Evolutionary conservation across 2,113 vertebrate genomes (phyloP).

Genomic region (Coryphaenoides rupestris): DNA sequence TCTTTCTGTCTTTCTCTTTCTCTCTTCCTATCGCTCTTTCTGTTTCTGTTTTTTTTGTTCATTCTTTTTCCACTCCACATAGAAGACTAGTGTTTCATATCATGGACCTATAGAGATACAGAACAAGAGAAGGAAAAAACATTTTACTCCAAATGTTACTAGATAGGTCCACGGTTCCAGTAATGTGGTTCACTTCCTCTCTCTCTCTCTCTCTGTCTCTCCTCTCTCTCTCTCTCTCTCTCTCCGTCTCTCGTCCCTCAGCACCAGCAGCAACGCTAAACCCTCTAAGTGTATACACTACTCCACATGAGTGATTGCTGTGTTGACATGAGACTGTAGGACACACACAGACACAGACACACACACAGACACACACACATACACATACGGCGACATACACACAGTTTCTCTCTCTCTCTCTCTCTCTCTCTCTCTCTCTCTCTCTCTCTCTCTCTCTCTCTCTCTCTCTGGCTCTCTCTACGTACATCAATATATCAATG

Average conservation of each 20-base stretch:
- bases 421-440: constrained; percentile 9
- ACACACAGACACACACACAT: constrained; percentile 12
- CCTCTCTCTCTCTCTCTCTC: constrained; percentile 14
- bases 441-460: neutral
- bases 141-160: too few relatives aligned
- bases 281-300: constrained; percentile 54
- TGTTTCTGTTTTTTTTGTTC: constrained; percentile 4
- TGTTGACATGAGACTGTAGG: constrained; percentile 62
- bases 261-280: constrained; percentile 59
- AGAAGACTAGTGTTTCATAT: neutral
- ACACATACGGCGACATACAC: too few relatives aligned
- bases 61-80: too few relatives aligned
- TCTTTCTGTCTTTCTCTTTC: constrained; percentile 2
- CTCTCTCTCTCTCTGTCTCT: constrained; percentile 21
- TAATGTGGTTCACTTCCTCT: constrained; percentile 16
- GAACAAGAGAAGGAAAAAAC: too few relatives aligned
- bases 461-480: too few relatives aligned
- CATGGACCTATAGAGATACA: neutral
- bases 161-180: constrained; percentile 29
- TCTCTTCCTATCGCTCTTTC: constrained; percentile 3
- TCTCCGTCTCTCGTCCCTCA: constrained; percentile 55
- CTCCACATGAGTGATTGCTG: constrained; percentile 64
- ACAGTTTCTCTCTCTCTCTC: constrained; percentile 14
- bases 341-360: constrained; percentile 34
- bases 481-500: too few relatives aligned